These are phyloP conservation scores for Drosophila ironensis DNA, from an alignment of 1,140 invertebrate genomes.

Conservation along the genomic window DNA sequence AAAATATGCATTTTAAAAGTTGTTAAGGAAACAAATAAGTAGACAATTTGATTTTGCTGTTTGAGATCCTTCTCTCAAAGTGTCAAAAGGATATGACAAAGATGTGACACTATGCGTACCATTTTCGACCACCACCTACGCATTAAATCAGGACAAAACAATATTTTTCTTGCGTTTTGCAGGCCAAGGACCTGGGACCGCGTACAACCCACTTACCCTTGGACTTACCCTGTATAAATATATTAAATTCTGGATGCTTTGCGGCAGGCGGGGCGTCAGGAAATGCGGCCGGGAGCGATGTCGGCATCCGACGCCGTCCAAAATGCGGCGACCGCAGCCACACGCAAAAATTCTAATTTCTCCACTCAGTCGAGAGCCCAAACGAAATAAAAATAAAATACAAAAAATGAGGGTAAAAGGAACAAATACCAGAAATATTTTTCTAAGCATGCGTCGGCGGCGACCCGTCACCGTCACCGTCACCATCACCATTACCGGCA, in stretches of 20 bases:
- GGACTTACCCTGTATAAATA: conserved; percentile 54
- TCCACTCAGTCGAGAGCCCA: conserved; percentile 52
- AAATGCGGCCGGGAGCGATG: conserved; percentile 49
- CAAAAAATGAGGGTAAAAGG: conserved; percentile 14
- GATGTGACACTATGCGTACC: too few relatives aligned
- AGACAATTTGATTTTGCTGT: too few relatives aligned
- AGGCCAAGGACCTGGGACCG: not conserved
- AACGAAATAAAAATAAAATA: conserved; percentile 13
- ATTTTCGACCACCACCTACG: too few relatives aligned
- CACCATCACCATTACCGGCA: conserved; percentile 33
- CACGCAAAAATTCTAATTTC: conserved; percentile 74
- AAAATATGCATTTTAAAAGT: too few relatives aligned
- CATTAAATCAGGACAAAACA: too few relatives aligned
- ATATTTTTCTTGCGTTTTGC: not conserved
- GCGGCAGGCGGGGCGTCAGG: conserved; percentile 32
- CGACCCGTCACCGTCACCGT: conserved; percentile 37
- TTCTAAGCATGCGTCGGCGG: conserved; percentile 66
- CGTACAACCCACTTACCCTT: not conserved
- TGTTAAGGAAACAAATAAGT: too few relatives aligned
- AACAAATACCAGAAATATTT: conserved; percentile 79
- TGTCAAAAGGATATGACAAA: too few relatives aligned
- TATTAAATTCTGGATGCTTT: conserved; percentile 65
- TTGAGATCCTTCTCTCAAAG: too few relatives aligned
- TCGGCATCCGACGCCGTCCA: conserved; percentile 64
- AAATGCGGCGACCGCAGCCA: conserved; percentile 66